Conservation (phyloP, 2,888 invertebrate species). For the Sepioteuthis lessoniana region DNA sequence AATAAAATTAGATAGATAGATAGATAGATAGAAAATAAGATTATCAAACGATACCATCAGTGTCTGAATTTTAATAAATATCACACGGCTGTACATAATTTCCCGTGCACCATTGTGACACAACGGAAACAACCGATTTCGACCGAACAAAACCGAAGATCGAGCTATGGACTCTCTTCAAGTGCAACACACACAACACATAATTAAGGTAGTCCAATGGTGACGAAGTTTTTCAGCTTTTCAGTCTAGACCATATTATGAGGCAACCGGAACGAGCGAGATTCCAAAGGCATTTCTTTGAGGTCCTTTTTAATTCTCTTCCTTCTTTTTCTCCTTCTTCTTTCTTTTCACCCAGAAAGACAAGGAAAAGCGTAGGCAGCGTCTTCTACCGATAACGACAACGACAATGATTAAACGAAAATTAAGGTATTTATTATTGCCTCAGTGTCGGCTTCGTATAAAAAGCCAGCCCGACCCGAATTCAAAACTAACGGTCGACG, state of each 20-base stretch:
- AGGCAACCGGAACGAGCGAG: background rate
- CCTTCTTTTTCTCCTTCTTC: background rate
- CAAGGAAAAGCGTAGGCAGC: background rate
- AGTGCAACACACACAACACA: background rate
- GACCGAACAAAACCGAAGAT: background rate
- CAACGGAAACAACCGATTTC: background rate
- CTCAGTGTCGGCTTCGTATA: background rate
- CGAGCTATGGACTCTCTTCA: background rate
- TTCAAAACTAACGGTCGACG: background rate
- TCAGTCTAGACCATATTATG: background rate
- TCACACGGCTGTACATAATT: background rate
- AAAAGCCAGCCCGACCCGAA: background rate
- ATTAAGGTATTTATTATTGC: slow-evolving; percentile 20
- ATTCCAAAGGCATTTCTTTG: background rate
- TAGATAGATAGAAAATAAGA: background rate
- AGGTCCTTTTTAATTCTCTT: background rate
- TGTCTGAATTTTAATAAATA: slow-evolving; percentile 4
- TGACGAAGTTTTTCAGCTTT: background rate
- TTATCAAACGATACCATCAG: background rate
- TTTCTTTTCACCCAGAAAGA: background rate
- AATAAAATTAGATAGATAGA: too few relatives aligned
- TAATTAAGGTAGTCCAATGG: background rate
- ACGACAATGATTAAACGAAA: slow-evolving; percentile 8
- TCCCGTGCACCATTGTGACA: background rate
- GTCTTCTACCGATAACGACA: background rate